Evolutionary conservation across 1,140 invertebrate species (phyloP), one percentile per base, ranked within the genome.

Genomic region (Drosophila saltans): DNA sequence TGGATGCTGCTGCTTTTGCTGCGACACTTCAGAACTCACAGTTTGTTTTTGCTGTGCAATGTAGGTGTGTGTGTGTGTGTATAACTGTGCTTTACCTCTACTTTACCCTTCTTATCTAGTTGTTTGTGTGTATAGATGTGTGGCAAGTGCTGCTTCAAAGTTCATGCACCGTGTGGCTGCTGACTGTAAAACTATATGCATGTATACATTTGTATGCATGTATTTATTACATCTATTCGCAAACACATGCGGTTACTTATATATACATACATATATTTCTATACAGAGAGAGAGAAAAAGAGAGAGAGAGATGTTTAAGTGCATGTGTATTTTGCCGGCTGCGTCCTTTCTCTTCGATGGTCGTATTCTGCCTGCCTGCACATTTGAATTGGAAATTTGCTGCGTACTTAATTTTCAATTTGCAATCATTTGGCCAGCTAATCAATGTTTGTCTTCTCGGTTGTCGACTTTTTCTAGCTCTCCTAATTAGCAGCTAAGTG

Each of bases 381-480:
- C 45, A 89, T 89, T 89, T 89, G 84, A 89, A 89, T 89, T 89
- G 84, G 84, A 84, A 81, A 89, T 89, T 80, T 56, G 69, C 80
- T 69, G 69, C 71, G 76, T 67, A 84, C 71, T 88, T 84, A 89
- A 88, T 88, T 86, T 88, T 88, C 83, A 86, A 86, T 88, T 89
- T 88, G 83, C 80, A 89, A 89, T 88, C 83, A 88, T 88, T 83
- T 75, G 62, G 66, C 60, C 55, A 75, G 74, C 67, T 84, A 84
- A 83, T 83, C 81, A 83, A 83, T 85, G 70, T 77, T 61, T 76
- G 62, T 72, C 73, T 58, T 80, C 60, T 78, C 68, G 57, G 57
- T 52, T 58, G 64, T 59, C 58, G 69, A 75, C 59, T 80, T 78
- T 78, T 81, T 70, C 66, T 70, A 58, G 64, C 66, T 72, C 60